These are phyloP conservation scores for Cossypha polioptera DNA, from an alignment of 2,797 vertebrate genomes.

Conservation along the genomic window DNA sequence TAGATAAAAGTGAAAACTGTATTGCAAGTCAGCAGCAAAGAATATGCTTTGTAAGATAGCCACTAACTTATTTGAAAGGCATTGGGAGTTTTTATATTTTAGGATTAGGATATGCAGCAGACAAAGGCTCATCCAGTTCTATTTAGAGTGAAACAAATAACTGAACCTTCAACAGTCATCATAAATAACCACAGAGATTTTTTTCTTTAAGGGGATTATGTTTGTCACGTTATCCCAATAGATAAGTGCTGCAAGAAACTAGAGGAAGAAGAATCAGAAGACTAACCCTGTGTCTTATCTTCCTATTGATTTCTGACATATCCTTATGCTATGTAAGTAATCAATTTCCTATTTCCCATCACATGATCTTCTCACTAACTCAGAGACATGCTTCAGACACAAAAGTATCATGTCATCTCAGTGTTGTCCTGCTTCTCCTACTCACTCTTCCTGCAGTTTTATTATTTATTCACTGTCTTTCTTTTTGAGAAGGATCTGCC, in stretches of 20 bases:
- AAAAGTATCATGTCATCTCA: background rate
- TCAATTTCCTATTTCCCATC: background rate
- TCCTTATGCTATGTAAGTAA: background rate
- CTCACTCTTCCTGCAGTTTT: background rate
- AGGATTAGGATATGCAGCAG: background rate
- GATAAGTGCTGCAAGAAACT: background rate
- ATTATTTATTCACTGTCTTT: background rate
- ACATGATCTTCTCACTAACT: background rate
- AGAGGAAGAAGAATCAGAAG: background rate
- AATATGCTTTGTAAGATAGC: background rate
- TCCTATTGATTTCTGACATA: background rate
- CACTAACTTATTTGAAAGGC: background rate
- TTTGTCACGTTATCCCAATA: background rate
- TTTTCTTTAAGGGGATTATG: background rate
- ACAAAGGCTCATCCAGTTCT: background rate
- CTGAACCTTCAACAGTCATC: background rate
- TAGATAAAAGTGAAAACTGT: background rate
- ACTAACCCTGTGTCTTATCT: background rate
- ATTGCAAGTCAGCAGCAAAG: background rate
- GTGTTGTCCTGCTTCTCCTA: background rate
- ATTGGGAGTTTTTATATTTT: accelerated
- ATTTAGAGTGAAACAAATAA: background rate
- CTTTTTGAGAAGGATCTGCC: background rate
- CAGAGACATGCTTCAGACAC: background rate
- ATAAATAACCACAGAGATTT: background rate